Conservation (phyloP, 1,140 invertebrate species). For the Zophobas morio region DNA sequence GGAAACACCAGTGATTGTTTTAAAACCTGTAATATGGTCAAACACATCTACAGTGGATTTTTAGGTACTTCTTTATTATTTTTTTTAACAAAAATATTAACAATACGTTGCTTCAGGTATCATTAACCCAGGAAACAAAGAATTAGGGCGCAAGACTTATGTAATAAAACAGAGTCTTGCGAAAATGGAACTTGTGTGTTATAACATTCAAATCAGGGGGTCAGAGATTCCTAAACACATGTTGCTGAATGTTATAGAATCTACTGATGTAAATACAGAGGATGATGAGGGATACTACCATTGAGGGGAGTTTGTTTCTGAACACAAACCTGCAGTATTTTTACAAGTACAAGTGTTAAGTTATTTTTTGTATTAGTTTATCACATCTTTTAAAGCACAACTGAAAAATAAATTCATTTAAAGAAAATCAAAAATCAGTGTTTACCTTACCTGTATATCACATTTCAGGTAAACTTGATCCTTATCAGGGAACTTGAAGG, state of each 20-base stretch:
- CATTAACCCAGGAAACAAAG: slow-evolving; percentile 72
- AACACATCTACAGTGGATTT: slow-evolving; percentile 82
- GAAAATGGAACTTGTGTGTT: slow-evolving; percentile 91
- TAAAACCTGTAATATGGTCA: slow-evolving; percentile 80
- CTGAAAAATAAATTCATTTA: slow-evolving; percentile 22
- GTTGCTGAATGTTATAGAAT: slow-evolving; percentile 72
- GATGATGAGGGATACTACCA: slow-evolving; percentile 70
- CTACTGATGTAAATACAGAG: slow-evolving; percentile 64
- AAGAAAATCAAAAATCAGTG: slow-evolving; percentile 31
- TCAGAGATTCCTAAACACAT: slow-evolving; percentile 82
- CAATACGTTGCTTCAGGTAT: slow-evolving; percentile 63
- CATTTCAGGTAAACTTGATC: slow-evolving; percentile 52
- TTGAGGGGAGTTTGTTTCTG: neutral
- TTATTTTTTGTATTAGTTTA: slow-evolving; percentile 24
- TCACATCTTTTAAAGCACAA: slow-evolving; percentile 29
- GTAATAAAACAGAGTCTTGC: slow-evolving; percentile 80
- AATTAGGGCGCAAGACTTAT: slow-evolving; percentile 81
- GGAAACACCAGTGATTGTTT: slow-evolving; percentile 85
- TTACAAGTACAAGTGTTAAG: slow-evolving; percentile 1
- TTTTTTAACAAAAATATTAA: slow-evolving; percentile 24
- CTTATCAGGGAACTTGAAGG: slow-evolving; percentile 55
- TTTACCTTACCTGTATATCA: slow-evolving; percentile 53
- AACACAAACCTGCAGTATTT: neutral
- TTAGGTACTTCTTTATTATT: slow-evolving; percentile 68
- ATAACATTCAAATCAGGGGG: slow-evolving; percentile 85